Percentiles rank a stretch among this genome's conserved stretches.
These are phyloP conservation scores for Rhadina sibilatrix DNA, from an alignment of 2,113 vertebrate genomes.

Conservation along the genomic window DNA sequence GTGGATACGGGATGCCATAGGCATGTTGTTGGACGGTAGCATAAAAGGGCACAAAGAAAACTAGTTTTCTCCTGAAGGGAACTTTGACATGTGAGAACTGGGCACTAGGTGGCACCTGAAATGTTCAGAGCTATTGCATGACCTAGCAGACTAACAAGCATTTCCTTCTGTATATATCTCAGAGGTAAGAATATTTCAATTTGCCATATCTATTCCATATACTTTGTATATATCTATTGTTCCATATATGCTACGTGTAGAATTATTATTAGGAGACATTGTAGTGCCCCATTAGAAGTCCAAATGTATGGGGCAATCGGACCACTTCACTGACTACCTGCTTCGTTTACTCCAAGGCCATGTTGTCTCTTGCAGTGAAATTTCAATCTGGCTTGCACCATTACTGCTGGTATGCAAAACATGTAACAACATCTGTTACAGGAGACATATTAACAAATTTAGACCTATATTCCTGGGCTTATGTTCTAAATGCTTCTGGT, in stretches of 20 bases:
- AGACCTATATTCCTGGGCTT: neutral
- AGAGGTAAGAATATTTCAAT: neutral
- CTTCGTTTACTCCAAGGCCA: neutral
- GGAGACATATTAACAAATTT: neutral
- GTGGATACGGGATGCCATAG: neutral
- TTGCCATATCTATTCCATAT: neutral
- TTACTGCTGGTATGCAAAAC: neutral
- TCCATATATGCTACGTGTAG: neutral
- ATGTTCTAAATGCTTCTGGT: neutral
- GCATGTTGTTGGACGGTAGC: neutral
- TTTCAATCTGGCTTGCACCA: neutral
- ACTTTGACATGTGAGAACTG: neutral
- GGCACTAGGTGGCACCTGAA: constrained; percentile 9
- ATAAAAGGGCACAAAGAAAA: neutral
- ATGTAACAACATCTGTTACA: neutral
- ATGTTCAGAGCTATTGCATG: neutral
- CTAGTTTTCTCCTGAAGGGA: neutral
- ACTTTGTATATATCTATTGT: neutral
- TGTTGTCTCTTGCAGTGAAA: neutral
- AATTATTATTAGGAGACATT: neutral
- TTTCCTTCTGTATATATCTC: neutral
- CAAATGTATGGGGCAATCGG: neutral
- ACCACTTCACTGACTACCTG: neutral
- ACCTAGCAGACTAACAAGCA: neutral
- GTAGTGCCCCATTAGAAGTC: neutral